Conservation (phyloP, 2,888 invertebrate genomes). For the Chromoteleia sp. region DNA sequence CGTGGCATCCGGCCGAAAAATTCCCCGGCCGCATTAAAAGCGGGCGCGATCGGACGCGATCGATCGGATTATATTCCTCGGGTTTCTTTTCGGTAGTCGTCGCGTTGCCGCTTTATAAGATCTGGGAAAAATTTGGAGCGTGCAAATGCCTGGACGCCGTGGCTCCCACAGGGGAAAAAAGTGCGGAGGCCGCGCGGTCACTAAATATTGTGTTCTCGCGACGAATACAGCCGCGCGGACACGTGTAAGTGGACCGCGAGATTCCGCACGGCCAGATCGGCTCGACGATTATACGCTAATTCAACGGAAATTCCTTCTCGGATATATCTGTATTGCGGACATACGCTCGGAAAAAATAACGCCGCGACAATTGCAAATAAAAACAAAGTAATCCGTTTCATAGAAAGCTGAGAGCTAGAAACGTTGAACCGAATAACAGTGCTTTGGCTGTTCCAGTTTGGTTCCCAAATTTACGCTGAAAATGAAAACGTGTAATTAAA, state of each 20-base stretch:
- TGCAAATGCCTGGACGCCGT: constrained; percentile 59
- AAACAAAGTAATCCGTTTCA: too few species aligned
- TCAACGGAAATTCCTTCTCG: constrained; percentile 84
- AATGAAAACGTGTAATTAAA: too few species aligned
- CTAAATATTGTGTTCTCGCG: constrained; percentile 84
- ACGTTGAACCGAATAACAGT: too few species aligned
- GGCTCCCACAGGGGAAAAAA: constrained; percentile 71
- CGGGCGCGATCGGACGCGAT: constrained; percentile 66
- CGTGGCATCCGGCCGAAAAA: constrained; percentile 63
- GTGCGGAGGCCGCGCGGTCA: constrained; percentile 73
- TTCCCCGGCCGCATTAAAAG: constrained; percentile 66
- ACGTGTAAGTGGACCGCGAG: constrained; percentile 84
- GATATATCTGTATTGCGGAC: constrained; percentile 83
- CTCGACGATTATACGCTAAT: constrained; percentile 84
- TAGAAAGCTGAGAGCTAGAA: too few species aligned
- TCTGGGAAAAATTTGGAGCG: constrained; percentile 74
- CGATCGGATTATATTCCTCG: constrained; percentile 67
- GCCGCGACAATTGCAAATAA: too few species aligned
- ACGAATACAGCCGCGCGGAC: constrained; percentile 83
- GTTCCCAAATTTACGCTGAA: too few species aligned
- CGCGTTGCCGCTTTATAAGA: constrained; percentile 58
- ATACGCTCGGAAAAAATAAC: too few species aligned
- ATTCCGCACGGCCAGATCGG: constrained; percentile 84
- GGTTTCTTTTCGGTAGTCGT: constrained; percentile 68
- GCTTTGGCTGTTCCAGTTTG: too few species aligned